Evolutionary conservation across 2,113 vertebrate genomes (phyloP).

Genomic region (Sardina pilchardus): DNA sequence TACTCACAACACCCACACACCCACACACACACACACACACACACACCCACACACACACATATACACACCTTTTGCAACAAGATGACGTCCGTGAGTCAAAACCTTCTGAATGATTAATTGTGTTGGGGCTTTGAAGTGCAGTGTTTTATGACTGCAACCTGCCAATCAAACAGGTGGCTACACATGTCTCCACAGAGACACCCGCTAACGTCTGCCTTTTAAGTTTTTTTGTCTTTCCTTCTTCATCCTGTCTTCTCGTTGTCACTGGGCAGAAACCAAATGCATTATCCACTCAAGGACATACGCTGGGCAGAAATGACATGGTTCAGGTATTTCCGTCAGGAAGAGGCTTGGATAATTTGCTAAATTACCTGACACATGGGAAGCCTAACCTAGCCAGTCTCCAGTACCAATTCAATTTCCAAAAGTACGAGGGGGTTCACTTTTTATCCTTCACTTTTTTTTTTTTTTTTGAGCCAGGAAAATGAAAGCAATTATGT

Average conservation of each 20-base stretch:
- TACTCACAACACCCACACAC: background rate
- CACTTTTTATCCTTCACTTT: conserved; percentile 39
- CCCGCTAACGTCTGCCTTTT: conserved; percentile 19
- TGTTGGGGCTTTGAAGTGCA: conserved; percentile 21
- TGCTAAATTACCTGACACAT: conserved; percentile 51
- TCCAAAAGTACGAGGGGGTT: conserved; percentile 44
- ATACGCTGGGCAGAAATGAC: conserved; percentile 25
- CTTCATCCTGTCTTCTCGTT: background rate
- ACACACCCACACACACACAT: background rate
- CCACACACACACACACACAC: background rate
- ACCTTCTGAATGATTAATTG: conserved; percentile 26
- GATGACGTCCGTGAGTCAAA: background rate
- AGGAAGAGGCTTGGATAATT: conserved; percentile 50
- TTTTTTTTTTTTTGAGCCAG: conserved; percentile 15
- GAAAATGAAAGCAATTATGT: conserved; percentile 55
- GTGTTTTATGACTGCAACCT: conserved; percentile 3
- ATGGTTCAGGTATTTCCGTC: conserved; percentile 44
- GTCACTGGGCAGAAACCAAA: conserved; percentile 28
- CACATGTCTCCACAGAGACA: background rate
- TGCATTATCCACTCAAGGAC: conserved; percentile 47
- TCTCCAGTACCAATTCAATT: conserved; percentile 49
- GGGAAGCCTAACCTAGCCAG: conserved; percentile 39
- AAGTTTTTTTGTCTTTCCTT: background rate
- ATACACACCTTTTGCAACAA: background rate
- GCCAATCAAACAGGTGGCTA: background rate